phyloP scores from a whole-genome alignment of 2,113 vertebrate species.

The Cricetomys ansorgei region DNA sequence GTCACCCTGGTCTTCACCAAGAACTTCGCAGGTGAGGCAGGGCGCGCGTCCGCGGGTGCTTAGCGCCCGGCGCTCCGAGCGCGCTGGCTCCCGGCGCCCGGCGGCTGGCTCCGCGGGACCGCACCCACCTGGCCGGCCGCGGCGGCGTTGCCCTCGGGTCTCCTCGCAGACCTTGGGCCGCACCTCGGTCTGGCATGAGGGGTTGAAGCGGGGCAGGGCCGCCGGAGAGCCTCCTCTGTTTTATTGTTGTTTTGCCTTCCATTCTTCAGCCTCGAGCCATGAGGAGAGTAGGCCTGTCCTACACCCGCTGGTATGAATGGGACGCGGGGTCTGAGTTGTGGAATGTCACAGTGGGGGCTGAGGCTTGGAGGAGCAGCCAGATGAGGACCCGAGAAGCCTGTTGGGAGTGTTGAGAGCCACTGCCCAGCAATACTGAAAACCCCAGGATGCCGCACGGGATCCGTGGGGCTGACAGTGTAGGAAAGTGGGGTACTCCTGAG shows the following conservation, averaged over 20 bases:
- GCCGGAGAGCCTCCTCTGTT: not conserved
- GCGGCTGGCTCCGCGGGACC: not conserved
- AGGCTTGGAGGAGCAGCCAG: not conserved
- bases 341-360: not conserved
- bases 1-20: conserved; percentile 99
- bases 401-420: not conserved
- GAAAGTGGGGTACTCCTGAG: not conserved
- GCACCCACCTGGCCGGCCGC: not conserved
- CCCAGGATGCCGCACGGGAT: not conserved
- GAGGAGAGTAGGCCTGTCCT: not conserved
- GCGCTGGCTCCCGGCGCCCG: not conserved
- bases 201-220: not conserved
- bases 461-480: not conserved
- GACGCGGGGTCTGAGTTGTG: not conserved
- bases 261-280: not conserved
- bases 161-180: not conserved
- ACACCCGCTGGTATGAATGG: not conserved
- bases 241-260: not conserved
- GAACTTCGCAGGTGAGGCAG: conserved; percentile 97
- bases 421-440: not conserved
- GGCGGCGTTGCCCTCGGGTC: not conserved
- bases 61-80: not conserved
- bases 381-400: not conserved
- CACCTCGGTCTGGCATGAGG: not conserved
- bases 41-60: not conserved